Evolutionary conservation across 2,888 invertebrate genomes (phyloP), one percentile per base, ranked within the genome.

Genomic region (Pyrocoelia pectoralis): DNA sequence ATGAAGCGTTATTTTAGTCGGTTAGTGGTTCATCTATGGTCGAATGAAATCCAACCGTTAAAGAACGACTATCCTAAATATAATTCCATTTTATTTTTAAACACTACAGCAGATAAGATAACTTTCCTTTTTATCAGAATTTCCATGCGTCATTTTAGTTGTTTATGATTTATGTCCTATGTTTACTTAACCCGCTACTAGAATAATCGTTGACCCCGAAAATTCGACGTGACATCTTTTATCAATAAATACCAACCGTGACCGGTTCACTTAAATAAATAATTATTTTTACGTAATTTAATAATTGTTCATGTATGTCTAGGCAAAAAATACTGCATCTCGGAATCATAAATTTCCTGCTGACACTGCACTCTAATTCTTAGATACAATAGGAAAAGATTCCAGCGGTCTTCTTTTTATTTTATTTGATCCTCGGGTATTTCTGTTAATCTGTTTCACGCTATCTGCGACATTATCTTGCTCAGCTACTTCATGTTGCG

Each of bases 401-500:
- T 56, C 56, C 3, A 29, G 61, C 24, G 51, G 29, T 55, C 50
- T 43, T 57, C 56, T 51, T 58, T 65, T 61, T 65, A 65, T 65
- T 55, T 65, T 56, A 53, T 56, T 65, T 60, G 52, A 56, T 65
- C n/a, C 61, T 60, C 24, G 60, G 58, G 56, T 46, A 56, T 64
- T 59, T 50, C 56, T 56, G 58, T 59, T 59, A 55, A 51, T 55
- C 59, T 59, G 55, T 58, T 52, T 64, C 64, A 52, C 59, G 64
- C 59, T 63, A 63, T 63, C 62, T 57, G 49, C 62, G 29, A 54
- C 52, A 65, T 60, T 65, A 65, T 65, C 65, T 64, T 54, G 33
- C 57, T 64, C 48, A 18, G 24, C 64, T 43, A 64, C 51, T 58
- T 52, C 57, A 54, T 64, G 57, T 58, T 64, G 64, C 64, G 64